Base-by-base conservation (phyloP, 2,888 invertebrate species). In the Agriotes lineatus region DNA sequence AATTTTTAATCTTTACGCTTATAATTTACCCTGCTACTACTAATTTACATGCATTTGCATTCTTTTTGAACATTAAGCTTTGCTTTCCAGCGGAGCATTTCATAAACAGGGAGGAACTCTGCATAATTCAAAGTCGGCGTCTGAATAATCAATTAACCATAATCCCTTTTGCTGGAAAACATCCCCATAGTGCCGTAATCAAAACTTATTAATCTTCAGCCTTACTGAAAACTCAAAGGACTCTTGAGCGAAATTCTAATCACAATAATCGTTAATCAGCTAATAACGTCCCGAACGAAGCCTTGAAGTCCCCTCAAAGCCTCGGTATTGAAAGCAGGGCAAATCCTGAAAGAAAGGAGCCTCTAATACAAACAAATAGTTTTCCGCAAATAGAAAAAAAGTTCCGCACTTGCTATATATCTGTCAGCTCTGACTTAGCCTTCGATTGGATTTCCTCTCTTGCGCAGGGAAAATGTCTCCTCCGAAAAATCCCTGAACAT, bases 101-200 rank as follows among this genome's bases (percentile, higher is more conserved):
- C 25, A 48, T 48, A 22, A 48, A 48, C 22, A 48, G 9, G 19
- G 12, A 2, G 42, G 25, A 19, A 48, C 2, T 7, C 22, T 48
- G 48, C 48, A 48, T 48, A 48, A 58, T 58, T 22, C 14, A 58
- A 42, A 22, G 42, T 14, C 22, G 44, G 44, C 58, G 44, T 37
- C 30, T 58, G 48, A 48, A 48, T 48, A 48, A 48, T 48, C 48
- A 48, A 48, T 48, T 48, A 22, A 25, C 22, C 25, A 12, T 48
- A 48, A 19, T 19, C 48, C 12, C 19, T 48, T 48, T 3, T 3
- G 4, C 12, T 48, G 2, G 22, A 20, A 20, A 48, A 48, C 48
- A 48, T 22, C 48, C 22, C 48, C 22, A 48, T 48, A 19, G 22
- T n/a, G 14, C 19, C 22, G 19, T 48, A 20, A 22, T 48, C 22